Evolutionary conservation across 1,140 invertebrate species (phyloP).

Genomic region (Lucilia sericata): DNA sequence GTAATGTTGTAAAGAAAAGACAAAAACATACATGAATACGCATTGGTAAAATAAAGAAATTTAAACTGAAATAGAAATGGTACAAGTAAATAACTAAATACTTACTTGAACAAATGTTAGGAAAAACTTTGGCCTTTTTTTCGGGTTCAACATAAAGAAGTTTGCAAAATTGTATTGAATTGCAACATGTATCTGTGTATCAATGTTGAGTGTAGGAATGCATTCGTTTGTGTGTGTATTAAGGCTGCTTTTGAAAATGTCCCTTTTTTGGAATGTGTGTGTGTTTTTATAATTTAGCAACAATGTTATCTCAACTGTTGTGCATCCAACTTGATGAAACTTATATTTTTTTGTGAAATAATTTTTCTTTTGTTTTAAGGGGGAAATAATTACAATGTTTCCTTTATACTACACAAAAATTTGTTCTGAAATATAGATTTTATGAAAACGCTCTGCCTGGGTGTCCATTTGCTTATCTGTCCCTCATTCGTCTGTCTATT

Average conservation of each 20-base stretch:
- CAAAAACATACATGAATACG: background rate
- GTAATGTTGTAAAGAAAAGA: background rate
- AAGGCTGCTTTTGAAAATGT: background rate
- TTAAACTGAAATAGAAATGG: background rate
- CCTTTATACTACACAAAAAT: too few relatives aligned
- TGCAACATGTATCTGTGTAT: background rate
- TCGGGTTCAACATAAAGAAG: background rate
- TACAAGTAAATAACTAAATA: constrained; percentile 12
- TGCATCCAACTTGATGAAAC: too few relatives aligned
- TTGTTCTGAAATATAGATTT: too few relatives aligned
- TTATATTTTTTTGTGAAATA: background rate
- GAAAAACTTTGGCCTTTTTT: background rate
- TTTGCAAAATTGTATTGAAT: constrained; percentile 14
- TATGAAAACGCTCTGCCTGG: too few relatives aligned
- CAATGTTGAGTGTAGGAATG: background rate
- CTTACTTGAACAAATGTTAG: constrained; percentile 8
- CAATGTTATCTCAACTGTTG: constrained; percentile 36
- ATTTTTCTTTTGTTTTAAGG: background rate
- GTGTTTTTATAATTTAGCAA: constrained; percentile 22
- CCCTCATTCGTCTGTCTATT: too few relatives aligned
- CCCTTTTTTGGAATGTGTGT: background rate
- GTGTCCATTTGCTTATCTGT: too few relatives aligned
- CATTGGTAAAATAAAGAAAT: background rate
- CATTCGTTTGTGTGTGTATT: background rate
- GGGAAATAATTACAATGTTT: too few relatives aligned